Percentiles rank a stretch among this genome's conserved stretches.
phyloP scores from a whole-genome alignment of 2,113 vertebrate genomes.

The Parus major region DNA sequence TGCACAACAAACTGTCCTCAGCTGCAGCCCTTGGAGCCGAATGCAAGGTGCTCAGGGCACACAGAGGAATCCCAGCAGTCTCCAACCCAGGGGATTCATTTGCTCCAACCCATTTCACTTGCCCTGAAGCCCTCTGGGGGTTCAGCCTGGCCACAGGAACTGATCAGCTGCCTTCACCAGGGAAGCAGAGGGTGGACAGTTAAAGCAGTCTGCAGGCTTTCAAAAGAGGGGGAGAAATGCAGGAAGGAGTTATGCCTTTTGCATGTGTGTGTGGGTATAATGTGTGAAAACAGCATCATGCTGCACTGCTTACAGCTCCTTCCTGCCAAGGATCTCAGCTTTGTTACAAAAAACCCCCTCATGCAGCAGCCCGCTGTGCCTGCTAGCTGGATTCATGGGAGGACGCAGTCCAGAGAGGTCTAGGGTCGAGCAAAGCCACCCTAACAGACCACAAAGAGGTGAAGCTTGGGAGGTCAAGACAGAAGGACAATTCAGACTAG shows the following conservation, averaged over 20 bases:
- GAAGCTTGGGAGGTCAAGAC: background rate
- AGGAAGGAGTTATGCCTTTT: background rate
- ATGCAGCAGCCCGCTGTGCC: background rate
- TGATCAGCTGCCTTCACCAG: background rate
- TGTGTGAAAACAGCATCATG: background rate
- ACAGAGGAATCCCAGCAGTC: background rate
- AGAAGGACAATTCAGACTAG: background rate
- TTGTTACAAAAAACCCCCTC: background rate
- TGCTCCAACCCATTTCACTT: background rate
- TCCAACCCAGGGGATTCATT: background rate
- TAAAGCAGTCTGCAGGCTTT: background rate
- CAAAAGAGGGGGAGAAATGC: background rate
- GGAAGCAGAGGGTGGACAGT: background rate
- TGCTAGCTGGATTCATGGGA: background rate
- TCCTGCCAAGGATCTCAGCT: background rate
- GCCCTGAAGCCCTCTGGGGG: background rate
- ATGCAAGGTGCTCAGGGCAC: background rate
- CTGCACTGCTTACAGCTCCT: background rate
- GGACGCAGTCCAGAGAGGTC: background rate
- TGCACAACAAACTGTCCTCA: accelerated
- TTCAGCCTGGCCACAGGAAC: accelerated
- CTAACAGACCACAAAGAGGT: background rate
- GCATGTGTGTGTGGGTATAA: accelerated
- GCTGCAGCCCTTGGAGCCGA: background rate
- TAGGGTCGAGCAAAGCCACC: background rate